A percentile compares a stretch with the other conserved stretches of the same genome.
Conservation (phyloP, 2,888 invertebrate genomes). For the Octonoba sinensis region DNA sequence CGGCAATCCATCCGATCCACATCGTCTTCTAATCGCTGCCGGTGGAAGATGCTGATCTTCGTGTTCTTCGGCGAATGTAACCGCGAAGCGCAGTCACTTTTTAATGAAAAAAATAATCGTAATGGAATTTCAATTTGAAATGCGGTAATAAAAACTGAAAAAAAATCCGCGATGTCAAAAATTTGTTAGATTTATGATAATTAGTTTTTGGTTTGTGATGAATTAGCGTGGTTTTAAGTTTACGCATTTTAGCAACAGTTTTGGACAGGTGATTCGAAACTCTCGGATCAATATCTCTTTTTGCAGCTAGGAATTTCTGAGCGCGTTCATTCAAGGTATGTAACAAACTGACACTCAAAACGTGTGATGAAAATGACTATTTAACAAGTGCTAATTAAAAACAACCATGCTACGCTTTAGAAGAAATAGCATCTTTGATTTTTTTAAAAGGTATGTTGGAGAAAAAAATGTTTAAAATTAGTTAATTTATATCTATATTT, state of each 20-base stretch:
- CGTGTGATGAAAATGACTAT: background rate
- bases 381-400: too few relatives aligned
- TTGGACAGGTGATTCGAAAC: constrained; percentile 29
- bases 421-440: too few relatives aligned
- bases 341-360: constrained; percentile 23
- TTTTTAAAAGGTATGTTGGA: too few relatives aligned
- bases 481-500: too few relatives aligned
- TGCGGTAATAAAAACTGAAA: background rate
- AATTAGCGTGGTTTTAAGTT: background rate
- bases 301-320: constrained; percentile 32
- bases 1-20: constrained; percentile 37
- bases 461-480: too few relatives aligned
- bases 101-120: background rate
- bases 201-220: background rate
- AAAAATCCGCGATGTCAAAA: background rate
- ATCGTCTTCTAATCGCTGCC: constrained; percentile 21
- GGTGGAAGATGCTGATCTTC: constrained; percentile 29
- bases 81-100: background rate
- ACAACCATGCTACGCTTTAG: too few relatives aligned
- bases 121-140: background rate
- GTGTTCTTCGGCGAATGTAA: background rate
- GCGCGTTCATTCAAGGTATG: constrained; percentile 20
- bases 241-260: constrained; percentile 31
- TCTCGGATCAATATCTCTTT: constrained; percentile 35
- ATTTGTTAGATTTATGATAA: background rate